Conservation (phyloP, 2,888 invertebrate genomes). For the Podotricha telesiphe region DNA sequence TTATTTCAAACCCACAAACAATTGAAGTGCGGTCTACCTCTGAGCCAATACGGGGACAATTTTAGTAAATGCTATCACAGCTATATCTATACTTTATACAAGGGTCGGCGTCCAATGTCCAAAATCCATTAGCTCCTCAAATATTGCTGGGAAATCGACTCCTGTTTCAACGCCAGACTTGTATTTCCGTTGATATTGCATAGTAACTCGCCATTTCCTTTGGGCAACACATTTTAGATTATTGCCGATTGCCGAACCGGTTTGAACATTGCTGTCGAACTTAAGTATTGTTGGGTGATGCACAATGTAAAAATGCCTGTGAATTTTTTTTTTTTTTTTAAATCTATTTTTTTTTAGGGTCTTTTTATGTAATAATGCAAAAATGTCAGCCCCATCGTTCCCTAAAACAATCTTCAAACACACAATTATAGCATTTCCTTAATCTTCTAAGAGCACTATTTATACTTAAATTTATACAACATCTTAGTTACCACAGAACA, state of each 20-base stretch:
- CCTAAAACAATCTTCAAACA: too few species aligned
- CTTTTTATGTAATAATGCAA: too few species aligned
- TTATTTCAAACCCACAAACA: background rate
- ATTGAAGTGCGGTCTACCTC: background rate
- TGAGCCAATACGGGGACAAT: background rate
- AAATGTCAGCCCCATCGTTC: too few species aligned
- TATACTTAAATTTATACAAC: too few species aligned
- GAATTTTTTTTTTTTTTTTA: background rate
- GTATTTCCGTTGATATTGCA: constrained; percentile 28
- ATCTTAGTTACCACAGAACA: too few species aligned
- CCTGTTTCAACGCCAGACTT: constrained; percentile 23
- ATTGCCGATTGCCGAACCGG: constrained; percentile 4
- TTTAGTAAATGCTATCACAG: background rate
- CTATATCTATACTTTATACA: background rate
- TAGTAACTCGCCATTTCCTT: constrained; percentile 18
- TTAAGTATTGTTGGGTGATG: background rate
- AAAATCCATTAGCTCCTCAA: constrained; percentile 39
- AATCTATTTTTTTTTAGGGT: too few species aligned
- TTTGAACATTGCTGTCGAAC: background rate
- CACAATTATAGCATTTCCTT: too few species aligned
- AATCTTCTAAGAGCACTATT: too few species aligned
- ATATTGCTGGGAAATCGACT: constrained; percentile 34
- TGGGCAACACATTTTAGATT: constrained; percentile 5
- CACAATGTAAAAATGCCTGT: background rate
- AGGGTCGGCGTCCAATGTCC: constrained; percentile 7